Conservation (phyloP, 2,113 vertebrate genomes). For the Cervus canadensis region DNA sequence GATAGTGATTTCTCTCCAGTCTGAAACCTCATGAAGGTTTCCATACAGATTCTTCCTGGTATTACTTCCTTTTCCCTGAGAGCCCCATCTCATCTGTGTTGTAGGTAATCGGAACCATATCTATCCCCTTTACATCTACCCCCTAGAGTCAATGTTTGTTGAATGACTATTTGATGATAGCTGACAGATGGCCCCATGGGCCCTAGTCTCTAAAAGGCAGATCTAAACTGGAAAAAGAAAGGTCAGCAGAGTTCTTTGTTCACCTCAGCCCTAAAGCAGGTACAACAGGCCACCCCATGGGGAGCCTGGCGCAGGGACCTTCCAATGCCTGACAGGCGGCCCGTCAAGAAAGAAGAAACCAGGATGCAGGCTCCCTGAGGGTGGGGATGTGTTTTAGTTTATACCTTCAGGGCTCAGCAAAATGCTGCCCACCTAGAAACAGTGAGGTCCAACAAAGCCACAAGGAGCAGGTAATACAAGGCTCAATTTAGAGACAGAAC, state of each 20-base stretch:
- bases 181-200: neutral
- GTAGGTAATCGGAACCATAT: neutral
- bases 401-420: neutral
- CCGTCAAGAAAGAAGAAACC: neutral
- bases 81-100: neutral
- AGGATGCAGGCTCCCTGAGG: too few relatives aligned
- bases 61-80: neutral
- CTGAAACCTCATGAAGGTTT: neutral
- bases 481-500: neutral
- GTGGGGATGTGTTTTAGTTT: neutral
- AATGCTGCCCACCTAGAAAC: neutral
- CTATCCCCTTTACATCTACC: neutral
- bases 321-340: too few relatives aligned
- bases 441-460: neutral
- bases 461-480: neutral
- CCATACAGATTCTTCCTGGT: neutral
- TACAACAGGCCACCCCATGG: neutral
- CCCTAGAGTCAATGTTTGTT: neutral
- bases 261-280: neutral
- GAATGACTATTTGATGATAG: neutral
- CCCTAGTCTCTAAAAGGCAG: neutral
- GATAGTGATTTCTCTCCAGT: neutral
- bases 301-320: neutral
- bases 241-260: neutral
- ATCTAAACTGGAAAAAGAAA: neutral